Evolutionary conservation across 2,113 vertebrate genomes (phyloP), one percentile per base, ranked within the genome.

Genomic region (Steatornis caripensis): DNA sequence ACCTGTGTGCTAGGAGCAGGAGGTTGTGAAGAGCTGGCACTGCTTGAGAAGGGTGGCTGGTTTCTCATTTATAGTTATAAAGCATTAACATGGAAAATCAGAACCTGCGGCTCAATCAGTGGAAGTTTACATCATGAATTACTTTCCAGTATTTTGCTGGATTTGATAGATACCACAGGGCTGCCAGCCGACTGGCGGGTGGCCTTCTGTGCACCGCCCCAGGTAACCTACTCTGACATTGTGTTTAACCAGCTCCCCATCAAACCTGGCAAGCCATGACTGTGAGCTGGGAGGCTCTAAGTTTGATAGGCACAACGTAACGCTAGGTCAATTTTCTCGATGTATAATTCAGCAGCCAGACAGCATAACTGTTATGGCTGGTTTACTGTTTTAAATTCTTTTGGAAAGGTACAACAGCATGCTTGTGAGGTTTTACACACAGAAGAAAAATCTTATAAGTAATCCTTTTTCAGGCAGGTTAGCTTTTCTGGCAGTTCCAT

Each of bases 281-380:
- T 54, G 54, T 24, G 53, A 76, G 65, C 57, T 2, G 3, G n/a
- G n/a, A 76, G 72, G 55, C 72, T 78, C 48, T 7, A 6, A 36
- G 19, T 90, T 87, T 87, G 92, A 91, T 15, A 65, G 92, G 91
- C 62, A 62, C 27, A 6, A 16, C 1, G 2, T 64, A 78, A 75
- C 13, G 39, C 76, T 39, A 57, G 90, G 84, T 76, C 91, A 91
- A 3, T 72, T 92, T 91, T 90, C 74, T 58, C 7, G 8, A 87
- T 90, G 78, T 90, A 74, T 91, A 93, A 97, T 96, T 95, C 88
- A 96, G 66, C 30, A 49, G 29, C 57, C 55, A 62, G 70, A 65
- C 72, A 94, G 46, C 43, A 19, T 54, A 64, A 89, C 41, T 21
- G 17, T 62, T 90, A 71, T 0, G 3, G 57, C 51, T 84, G 30